Percentiles rank a stretch among this genome's conserved stretches.
phyloP scores from a whole-genome alignment of 2,888 invertebrate genomes.

The Ceraclea dissimilis region DNA sequence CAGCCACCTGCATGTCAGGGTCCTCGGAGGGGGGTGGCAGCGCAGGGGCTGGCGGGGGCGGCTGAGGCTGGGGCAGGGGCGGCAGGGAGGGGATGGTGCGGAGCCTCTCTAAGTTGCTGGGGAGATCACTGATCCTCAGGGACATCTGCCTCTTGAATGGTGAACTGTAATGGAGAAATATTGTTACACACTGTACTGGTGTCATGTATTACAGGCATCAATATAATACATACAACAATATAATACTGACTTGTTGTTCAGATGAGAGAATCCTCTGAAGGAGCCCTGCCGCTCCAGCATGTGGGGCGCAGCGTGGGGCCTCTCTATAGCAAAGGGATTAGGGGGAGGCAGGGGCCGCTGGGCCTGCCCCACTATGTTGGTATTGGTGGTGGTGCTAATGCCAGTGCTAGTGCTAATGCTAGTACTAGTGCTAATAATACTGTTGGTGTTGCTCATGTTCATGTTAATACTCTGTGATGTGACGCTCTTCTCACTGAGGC shows the following conservation, averaged over 20 bases:
- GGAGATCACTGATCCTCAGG: constrained; percentile 87
- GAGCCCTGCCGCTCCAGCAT: constrained; percentile 94
- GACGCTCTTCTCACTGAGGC: too few relatives aligned
- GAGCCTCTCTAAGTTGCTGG: constrained; percentile 85
- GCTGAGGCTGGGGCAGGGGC: constrained; percentile 63
- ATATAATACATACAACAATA: too few relatives aligned
- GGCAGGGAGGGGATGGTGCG: constrained; percentile 52
- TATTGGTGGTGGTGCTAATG: constrained; percentile 15
- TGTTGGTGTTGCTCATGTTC: neutral
- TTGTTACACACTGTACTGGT: too few relatives aligned
- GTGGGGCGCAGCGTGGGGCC: constrained; percentile 91
- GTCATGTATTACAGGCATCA: too few relatives aligned
- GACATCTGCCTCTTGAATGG: constrained; percentile 96
- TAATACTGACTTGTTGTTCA: constrained; percentile 50
- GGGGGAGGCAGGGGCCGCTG: constrained; percentile 40
- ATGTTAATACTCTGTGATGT: too few relatives aligned
- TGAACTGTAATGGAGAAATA: constrained; percentile 54
- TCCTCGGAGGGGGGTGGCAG: constrained; percentile 45
- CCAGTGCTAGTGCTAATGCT: neutral
- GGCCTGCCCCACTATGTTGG: constrained; percentile 17
- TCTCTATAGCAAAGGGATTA: constrained; percentile 90
- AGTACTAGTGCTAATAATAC: neutral
- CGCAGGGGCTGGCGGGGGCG: constrained; percentile 53
- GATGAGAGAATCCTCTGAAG: constrained; percentile 82
- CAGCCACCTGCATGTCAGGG: constrained; percentile 46